These are phyloP conservation scores for Dasypolia templi DNA, from an alignment of 2,888 invertebrate species.

Conservation along the genomic window DNA sequence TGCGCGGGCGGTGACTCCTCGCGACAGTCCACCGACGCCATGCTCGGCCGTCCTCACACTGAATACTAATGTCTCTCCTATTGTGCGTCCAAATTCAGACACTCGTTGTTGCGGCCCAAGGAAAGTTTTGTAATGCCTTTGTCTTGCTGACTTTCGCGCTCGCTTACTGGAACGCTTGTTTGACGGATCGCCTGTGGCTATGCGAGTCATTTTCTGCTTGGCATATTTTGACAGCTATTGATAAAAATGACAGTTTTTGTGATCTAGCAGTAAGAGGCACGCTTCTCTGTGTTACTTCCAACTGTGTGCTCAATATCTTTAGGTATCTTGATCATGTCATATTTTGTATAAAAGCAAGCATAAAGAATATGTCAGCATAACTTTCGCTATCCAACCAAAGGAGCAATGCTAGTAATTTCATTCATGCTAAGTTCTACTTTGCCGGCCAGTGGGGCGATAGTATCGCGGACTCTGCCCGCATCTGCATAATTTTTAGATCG, in stretches of 20 bases:
- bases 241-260: slow-evolving; percentile 31
- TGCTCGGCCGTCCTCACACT: slow-evolving; percentile 76
- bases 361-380: slow-evolving; percentile 8
- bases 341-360: background rate
- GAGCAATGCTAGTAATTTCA: slow-evolving; percentile 49
- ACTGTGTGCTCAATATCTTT: slow-evolving; percentile 1
- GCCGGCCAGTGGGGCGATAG: slow-evolving; percentile 63
- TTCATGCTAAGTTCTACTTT: slow-evolving; percentile 57
- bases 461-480: slow-evolving; percentile 60
- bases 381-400: slow-evolving; percentile 38
- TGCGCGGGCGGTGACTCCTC: slow-evolving; percentile 87
- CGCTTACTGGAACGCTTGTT: slow-evolving; percentile 82
- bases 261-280: slow-evolving; percentile 13
- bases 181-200: slow-evolving; percentile 66
- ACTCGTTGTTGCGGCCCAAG: slow-evolving; percentile 78
- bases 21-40: slow-evolving; percentile 83
- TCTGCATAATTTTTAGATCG: slow-evolving; percentile 69
- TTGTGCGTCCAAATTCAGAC: slow-evolving; percentile 80
- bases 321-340: slow-evolving; percentile 23
- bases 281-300: slow-evolving; percentile 2
- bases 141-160: slow-evolving; percentile 86
- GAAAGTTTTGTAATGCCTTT: slow-evolving; percentile 87
- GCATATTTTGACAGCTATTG: slow-evolving; percentile 46
- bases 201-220: slow-evolving; percentile 51
- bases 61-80: slow-evolving; percentile 86